A percentile compares a stretch with the other conserved stretches of the same genome.
Conservation (phyloP, 2,888 invertebrate genomes). For the Mesorhabditis sp. region DNA sequence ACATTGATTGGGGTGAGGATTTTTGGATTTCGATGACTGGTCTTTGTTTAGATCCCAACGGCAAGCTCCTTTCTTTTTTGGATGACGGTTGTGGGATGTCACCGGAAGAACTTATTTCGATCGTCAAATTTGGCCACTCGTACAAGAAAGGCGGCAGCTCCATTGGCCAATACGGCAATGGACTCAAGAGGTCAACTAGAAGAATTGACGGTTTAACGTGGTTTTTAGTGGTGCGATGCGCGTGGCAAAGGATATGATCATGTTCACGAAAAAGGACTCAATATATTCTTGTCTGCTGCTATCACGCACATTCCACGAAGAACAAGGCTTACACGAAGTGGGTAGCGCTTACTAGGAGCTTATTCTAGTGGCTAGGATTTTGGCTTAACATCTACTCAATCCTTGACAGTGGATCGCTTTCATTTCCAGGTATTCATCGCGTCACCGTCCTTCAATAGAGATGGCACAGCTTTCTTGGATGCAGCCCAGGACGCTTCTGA, state of each 20-base stretch:
- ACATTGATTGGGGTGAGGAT: conserved; percentile 60
- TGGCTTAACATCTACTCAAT: too few relatives aligned
- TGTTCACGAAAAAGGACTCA: conserved; percentile 61
- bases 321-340: conserved; percentile 60
- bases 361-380: too few relatives aligned
- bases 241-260: conserved; percentile 62
- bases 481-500: too few relatives aligned
- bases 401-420: background rate
- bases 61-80: conserved; percentile 59
- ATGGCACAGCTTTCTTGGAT: conserved; percentile 32
- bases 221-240: conserved; percentile 61
- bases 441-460: conserved; percentile 59
- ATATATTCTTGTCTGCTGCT: conserved; percentile 60
- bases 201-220: background rate
- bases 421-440: conserved; percentile 61
- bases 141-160: conserved; percentile 41
- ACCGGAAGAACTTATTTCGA: conserved; percentile 59
- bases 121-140: conserved; percentile 51
- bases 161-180: conserved; percentile 64
- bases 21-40: conserved; percentile 14
- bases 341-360: background rate
- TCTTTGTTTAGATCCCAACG: conserved; percentile 16
- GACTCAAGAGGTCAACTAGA: conserved; percentile 62
- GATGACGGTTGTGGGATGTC: conserved; percentile 63
- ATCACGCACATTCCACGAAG: conserved; percentile 62